These are phyloP conservation scores for Lithophane ornitopus DNA, from an alignment of 2,888 invertebrate genomes.

Conservation along the genomic window DNA sequence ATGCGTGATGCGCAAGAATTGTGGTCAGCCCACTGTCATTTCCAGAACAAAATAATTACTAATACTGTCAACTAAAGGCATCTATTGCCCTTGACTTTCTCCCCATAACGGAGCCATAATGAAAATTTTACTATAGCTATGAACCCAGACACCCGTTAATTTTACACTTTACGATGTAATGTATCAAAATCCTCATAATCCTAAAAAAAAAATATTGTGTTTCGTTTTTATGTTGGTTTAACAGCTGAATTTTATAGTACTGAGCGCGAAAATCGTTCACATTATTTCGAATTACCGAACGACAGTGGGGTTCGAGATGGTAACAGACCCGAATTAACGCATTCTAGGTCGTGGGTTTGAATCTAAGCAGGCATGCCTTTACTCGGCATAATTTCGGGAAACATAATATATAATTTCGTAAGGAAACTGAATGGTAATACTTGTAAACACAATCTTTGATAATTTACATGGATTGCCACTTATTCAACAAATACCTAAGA, in stretches of 20 bases:
- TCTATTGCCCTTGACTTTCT: slow-evolving; percentile 22
- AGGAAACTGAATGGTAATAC: background rate
- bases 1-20: too few species aligned
- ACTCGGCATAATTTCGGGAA: too few species aligned
- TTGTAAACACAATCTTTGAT: background rate
- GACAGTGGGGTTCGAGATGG: background rate
- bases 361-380: background rate
- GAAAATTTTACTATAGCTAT: slow-evolving; percentile 62
- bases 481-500: background rate
- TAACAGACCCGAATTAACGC: too few species aligned
- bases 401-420: too few species aligned
- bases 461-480: background rate
- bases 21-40: background rate
- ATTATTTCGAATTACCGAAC: slow-evolving; percentile 17
- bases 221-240: slow-evolving; percentile 61
- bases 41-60: background rate
- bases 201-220: slow-evolving; percentile 46
- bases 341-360: background rate
- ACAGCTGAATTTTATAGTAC: slow-evolving; percentile 56
- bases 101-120: slow-evolving; percentile 50
- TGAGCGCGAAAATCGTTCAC: slow-evolving; percentile 41
- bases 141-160: slow-evolving; percentile 59
- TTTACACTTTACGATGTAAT: slow-evolving; percentile 61
- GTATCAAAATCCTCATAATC: slow-evolving; percentile 55
- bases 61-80: background rate